Percentiles rank a stretch among this genome's conserved stretches.
These are phyloP conservation scores for Pandemis heparana DNA, from an alignment of 2,888 invertebrate species.

Conservation along the genomic window DNA sequence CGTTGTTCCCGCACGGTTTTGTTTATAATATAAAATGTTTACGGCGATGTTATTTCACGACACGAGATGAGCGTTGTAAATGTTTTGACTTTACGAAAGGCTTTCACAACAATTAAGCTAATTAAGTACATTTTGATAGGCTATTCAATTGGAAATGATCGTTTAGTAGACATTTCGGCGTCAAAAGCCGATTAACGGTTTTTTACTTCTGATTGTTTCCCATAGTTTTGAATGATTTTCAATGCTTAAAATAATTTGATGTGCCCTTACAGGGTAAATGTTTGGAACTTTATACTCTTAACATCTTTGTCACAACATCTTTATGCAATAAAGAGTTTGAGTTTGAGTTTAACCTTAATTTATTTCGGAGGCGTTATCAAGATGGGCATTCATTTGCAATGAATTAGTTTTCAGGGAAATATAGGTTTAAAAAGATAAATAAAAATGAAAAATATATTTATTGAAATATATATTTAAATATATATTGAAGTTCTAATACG, in stretches of 20 bases:
- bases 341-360: too few relatives aligned
- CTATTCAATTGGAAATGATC: neutral
- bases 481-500: neutral
- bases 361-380: neutral
- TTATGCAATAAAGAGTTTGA: too few relatives aligned
- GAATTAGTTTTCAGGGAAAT: neutral
- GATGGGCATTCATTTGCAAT: neutral
- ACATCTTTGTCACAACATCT: too few relatives aligned
- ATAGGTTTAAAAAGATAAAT: neutral
- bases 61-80: neutral
- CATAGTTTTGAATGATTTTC: neutral
- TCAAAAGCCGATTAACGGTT: neutral
- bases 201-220: neutral
- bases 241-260: too few relatives aligned
- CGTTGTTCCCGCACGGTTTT: constrained; percentile 15
- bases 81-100: constrained; percentile 21
- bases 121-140: constrained; percentile 16
- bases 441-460: too few relatives aligned
- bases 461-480: neutral
- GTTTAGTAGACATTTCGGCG: neutral
- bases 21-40: constrained; percentile 10
- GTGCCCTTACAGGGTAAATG: too few relatives aligned
- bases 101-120: constrained; percentile 4
- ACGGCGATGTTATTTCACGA: constrained; percentile 14
- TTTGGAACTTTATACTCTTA: too few relatives aligned